These are phyloP conservation scores for Nowickia ferox DNA, from an alignment of 2,888 invertebrate genomes.

Conservation along the genomic window DNA sequence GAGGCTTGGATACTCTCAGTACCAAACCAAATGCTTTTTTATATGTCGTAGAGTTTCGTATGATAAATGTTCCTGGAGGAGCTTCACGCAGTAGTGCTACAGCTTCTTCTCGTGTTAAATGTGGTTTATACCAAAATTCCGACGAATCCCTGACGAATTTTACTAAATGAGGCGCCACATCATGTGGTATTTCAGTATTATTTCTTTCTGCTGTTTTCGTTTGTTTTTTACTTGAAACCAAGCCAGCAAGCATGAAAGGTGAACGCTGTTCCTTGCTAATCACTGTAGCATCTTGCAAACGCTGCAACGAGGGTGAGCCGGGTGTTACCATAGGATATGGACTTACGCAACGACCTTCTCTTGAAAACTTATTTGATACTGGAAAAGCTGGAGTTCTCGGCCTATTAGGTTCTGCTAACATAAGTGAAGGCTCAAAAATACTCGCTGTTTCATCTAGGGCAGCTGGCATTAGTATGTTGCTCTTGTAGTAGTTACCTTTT, in stretches of 20 bases:
- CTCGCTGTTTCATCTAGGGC: slow-evolving; percentile 10
- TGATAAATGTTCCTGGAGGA: slow-evolving; percentile 96
- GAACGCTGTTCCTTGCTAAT: slow-evolving; percentile 14
- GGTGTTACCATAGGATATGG: slow-evolving; percentile 74
- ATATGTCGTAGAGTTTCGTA: slow-evolving; percentile 92
- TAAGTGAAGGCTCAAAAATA: slow-evolving; percentile 56
- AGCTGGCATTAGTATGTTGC: neutral
- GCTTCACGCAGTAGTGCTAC: slow-evolving; percentile 92
- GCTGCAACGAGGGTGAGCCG: slow-evolving; percentile 57
- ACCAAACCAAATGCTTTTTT: slow-evolving; percentile 96
- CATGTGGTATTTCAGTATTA: slow-evolving; percentile 84
- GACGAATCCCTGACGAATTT: slow-evolving; percentile 94
- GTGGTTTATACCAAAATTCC: slow-evolving; percentile 98
- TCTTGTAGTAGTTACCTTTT: neutral
- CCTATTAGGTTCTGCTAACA: slow-evolving; percentile 83
- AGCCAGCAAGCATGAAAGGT: slow-evolving; percentile 11
- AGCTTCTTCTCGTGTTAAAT: slow-evolving; percentile 98
- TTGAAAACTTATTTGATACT: slow-evolving; percentile 90
- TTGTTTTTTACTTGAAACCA: slow-evolving; percentile 82
- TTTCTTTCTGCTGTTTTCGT: neutral
- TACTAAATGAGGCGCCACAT: slow-evolving; percentile 94
- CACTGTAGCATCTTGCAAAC: neutral
- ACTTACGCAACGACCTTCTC: slow-evolving; percentile 85
- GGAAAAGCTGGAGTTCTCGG: slow-evolving; percentile 97
- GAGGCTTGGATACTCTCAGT: slow-evolving; percentile 93